Base-by-base conservation (phyloP, 2,113 vertebrate genomes). In the Eptesicus fuscus region DNA sequence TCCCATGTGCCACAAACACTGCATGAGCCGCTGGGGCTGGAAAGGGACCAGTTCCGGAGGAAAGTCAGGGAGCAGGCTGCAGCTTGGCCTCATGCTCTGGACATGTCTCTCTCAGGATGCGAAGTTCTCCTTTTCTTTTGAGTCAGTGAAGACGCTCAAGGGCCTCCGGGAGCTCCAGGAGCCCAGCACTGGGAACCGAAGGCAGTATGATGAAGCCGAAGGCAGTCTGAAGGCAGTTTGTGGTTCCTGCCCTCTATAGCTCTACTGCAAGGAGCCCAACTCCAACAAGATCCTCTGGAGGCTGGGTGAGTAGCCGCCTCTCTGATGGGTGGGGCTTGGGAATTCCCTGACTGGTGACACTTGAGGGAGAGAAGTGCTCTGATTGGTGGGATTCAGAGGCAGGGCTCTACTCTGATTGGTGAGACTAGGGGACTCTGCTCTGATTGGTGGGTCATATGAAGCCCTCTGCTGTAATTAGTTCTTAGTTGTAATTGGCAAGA, bases 131-230 rank as follows among this genome's bases (percentile, higher is more conserved):
- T 99, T 99, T 91, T 71, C 98, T 13, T 63, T 99, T 95, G 98
- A 99, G 82, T 97, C 98, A 0, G 99, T 99, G 96, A 98, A 99
- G 97, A 96, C 97, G 95, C 98, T 99, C 96, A 98, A 98, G 96
- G 88, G 91, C 56, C 30, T 90, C 4, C 51, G 32, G 3, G 80
- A 23, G n/a, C 4, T 65, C 10, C 69, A 88, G 1, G 71, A 23
- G 35, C 1, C 56, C 25, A 17, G 22, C 4, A 89, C 11, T 25
- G 4, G 16, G 35, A 69, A 28, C 49, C n/a, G 0, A 63, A 40
- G 17, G 42, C 70, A 40, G 25, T 6, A 20, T 44, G 2, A 1
- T 83, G 3, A 40, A 69, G 1, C 40, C 42, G 37, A 47, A 47
- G 47, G 47, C 47, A 47, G 47, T 47, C 11, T 47, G 51, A 53